Evolutionary conservation across 2,797 vertebrate genomes (phyloP), one percentile per base, ranked within the genome.

Genomic region (Ctenochaetus hawaiiensis): DNA sequence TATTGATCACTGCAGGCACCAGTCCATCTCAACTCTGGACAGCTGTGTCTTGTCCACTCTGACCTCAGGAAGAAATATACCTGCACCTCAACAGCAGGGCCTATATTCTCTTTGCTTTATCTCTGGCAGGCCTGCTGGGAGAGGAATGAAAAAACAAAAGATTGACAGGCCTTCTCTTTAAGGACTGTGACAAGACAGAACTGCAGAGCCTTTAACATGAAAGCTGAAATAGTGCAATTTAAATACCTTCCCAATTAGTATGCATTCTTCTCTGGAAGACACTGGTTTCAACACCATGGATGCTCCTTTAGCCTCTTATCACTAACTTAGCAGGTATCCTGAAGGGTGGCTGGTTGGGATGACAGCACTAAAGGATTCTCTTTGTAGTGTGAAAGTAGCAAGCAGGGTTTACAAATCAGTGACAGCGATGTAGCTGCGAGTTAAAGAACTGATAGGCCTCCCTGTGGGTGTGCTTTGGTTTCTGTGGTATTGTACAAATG

Each of bases 11-110:
- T 54, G 26, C 49, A 71, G 81, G 75, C 82, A 82, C 61, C 71
- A 57, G 75, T 85, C 58, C 70, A 81, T 89, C 64, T 81, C 74
- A 34, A 61, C 61, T 49, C 60, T 65, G 58, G 71, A 88, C 90
- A 88, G 87, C 80, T 89, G 80, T 64, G 69, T 53, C 61, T 81
- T 75, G 73, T 89, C 78, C 79, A 75, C 72, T 59, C 71, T 90
- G 87, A 90, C 88, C 91, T 77, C 60, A 70, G 61, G 41, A 75
- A 87, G 85, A 92, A 92, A 89, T 88, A 85, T 87, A 85, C 78
- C 68, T 84, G 45, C 75, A 53, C 58, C 26, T 73, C 68, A 72
- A 58, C 78, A 77, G 54, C 45, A 0, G 30, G 26, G 65, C 75
- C 64, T 62, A 69, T 72, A 79, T 78, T 80, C 81, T 80, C 43